Percentiles rank a stretch among this genome's conserved stretches.
Evolutionary conservation across 2,113 vertebrate genomes (phyloP).

Genomic region (Podilymbus podiceps): DNA sequence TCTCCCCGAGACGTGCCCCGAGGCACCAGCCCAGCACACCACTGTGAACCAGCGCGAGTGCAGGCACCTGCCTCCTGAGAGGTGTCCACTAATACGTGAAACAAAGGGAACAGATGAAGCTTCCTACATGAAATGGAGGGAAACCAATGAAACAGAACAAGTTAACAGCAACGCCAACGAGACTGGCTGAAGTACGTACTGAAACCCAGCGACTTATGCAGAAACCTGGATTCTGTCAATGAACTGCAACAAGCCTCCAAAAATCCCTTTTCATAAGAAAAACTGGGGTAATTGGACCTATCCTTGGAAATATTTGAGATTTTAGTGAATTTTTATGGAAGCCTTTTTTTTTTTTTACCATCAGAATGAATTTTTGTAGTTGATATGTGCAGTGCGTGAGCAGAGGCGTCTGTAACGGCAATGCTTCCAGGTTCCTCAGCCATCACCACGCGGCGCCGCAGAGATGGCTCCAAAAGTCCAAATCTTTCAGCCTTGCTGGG

Average conservation of each 20-base stretch:
- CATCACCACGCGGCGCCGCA: rapidly evolving
- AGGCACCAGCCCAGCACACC: background rate
- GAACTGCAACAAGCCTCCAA: background rate
- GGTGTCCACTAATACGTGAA: too few relatives aligned
- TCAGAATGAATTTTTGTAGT: background rate
- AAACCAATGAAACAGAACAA: background rate
- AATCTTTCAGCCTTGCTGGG: background rate
- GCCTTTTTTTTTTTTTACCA: background rate
- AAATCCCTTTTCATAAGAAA: background rate
- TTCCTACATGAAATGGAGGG: background rate
- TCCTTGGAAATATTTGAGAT: background rate
- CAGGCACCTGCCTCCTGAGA: background rate
- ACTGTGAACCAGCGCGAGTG: background rate
- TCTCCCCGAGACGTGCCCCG: rapidly evolving
- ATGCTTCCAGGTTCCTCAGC: background rate
- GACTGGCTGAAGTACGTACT: background rate
- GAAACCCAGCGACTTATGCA: background rate
- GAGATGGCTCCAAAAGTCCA: background rate
- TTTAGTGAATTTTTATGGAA: background rate
- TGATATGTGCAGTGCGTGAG: background rate
- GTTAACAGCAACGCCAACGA: background rate
- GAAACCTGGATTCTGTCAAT: too few relatives aligned
- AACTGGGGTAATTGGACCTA: background rate
- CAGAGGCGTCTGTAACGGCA: rapidly evolving
- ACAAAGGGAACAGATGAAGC: background rate